phyloP scores from a whole-genome alignment of 2,797 vertebrate species.

The Sarcophilus harrisii region DNA sequence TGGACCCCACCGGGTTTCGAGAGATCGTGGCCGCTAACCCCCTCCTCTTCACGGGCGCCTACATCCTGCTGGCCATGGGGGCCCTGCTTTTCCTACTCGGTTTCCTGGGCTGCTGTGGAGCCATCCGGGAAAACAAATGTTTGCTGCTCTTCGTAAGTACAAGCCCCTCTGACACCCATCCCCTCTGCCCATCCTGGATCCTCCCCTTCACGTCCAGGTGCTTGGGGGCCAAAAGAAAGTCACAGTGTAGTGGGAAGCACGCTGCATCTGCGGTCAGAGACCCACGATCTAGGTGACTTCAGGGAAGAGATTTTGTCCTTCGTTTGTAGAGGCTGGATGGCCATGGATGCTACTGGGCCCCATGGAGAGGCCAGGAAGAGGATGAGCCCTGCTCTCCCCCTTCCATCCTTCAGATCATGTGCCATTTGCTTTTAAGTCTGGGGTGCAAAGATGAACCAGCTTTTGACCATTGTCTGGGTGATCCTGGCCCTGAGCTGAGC shows the following conservation, averaged over 20 bases:
- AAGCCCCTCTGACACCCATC: background rate
- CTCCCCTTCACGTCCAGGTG: background rate
- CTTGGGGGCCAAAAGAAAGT: background rate
- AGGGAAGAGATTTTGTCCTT: background rate
- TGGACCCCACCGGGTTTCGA: constrained; percentile 96
- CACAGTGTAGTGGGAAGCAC: background rate
- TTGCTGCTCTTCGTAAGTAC: constrained; percentile 94
- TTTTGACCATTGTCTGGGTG: background rate
- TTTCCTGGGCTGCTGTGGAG: constrained; percentile 95
- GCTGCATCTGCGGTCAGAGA: accelerated
- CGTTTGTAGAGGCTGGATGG: background rate
- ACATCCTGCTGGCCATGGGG: constrained; percentile 96
- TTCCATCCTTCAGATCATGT: background rate
- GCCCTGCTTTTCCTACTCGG: constrained; percentile 96
- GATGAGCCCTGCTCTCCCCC: background rate
- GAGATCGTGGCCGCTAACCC: constrained; percentile 96
- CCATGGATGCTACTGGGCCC: background rate
- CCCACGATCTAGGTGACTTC: background rate
- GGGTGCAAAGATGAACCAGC: background rate
- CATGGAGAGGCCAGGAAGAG: background rate
- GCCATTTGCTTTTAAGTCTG: background rate
- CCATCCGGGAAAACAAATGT: constrained; percentile 96
- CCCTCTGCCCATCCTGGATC: too few relatives aligned
- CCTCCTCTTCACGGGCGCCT: constrained; percentile 93
- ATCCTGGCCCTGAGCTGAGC: background rate